Base-by-base conservation (phyloP, 37 sponge, comb jelly and placozoan genomes). In the Spongilla lacustris region DNA sequence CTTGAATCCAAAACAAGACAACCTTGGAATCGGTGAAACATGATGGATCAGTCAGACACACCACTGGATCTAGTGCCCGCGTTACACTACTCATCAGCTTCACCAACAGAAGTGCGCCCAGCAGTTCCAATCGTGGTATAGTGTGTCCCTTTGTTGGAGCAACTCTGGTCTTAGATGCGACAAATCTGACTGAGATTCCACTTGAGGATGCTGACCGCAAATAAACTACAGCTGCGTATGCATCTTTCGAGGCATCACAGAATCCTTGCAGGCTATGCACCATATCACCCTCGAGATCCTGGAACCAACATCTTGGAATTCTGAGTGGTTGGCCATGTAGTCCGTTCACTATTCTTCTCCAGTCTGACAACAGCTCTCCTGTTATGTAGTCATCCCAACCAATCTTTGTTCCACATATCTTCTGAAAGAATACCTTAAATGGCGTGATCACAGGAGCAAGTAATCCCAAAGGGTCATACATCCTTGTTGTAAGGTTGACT, bases 401-500 rank as follows among this genome's bases (percentile, higher is more conserved):
- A 23, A 81, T 17, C 69, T 81, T 68, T 24, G 34, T 24, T 24
- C 23, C 28, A 68, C 70, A 68, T 23, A 81, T 23, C 34, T 81
- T 26, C 32, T 82, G 83, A 22, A 82, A 69, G 38, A 82, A 37
- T 23, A 82, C 74, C 83, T 83, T 83, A 34, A 83, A 83, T 46
- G 25, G 29, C 34, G 70, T 48, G 31, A 83, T 73, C 50, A 83
- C 25, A 22, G 84, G 86, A 17, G 86, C 78, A 35, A 85, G 78
- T 24, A 85, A 4, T 24, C 86, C 86, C 24, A 85, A 41, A 24
- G 79, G 86, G 49, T 85, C 84, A 73, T 83, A 85, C 30, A 76
- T 58, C 33, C 38, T 28, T 23, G 77, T 38, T 70, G 76, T 38
- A 36, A 68, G 35, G 25, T 30, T 6, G 22, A 85, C 86, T n/a